Conservation (phyloP, 2,113 vertebrate species). For the Silurus glanis region DNA sequence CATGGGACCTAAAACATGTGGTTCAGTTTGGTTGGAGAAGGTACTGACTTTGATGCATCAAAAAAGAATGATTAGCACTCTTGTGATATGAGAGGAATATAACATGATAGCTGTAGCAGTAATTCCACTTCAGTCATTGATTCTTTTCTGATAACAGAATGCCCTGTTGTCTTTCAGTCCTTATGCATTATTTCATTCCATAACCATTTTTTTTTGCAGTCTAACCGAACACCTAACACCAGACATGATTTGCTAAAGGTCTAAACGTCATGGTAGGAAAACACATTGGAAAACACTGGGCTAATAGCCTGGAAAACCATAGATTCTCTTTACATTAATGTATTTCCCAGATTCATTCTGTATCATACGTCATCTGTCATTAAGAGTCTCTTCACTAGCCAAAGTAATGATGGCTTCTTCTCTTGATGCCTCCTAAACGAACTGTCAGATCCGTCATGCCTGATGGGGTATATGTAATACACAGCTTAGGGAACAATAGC, state of each 20-base stretch:
- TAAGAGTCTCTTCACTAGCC: constrained; percentile 14
- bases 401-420: constrained; percentile 8
- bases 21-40: not conserved
- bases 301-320: not conserved
- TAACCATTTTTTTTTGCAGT: not conserved
- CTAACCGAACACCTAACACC: not conserved
- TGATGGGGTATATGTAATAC: constrained; percentile 26
- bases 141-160: not conserved
- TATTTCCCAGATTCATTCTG: not conserved
- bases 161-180: not conserved
- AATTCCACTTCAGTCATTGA: too few relatives aligned
- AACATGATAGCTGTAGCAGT: not conserved
- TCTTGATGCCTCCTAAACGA: constrained; percentile 28
- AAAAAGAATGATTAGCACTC: not conserved
- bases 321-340: not conserved
- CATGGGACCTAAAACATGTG: not conserved
- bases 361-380: constrained; percentile 30
- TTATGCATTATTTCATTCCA: not conserved
- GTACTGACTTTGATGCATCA: not conserved
- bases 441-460: constrained; percentile 46
- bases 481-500: constrained; percentile 34
- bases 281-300: not conserved
- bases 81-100: not conserved
- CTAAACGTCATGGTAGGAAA: not conserved
- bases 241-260: not conserved